These are phyloP conservation scores for Eolophus roseicapilla DNA, from an alignment of 2,113 vertebrate species.

Conservation along the genomic window DNA sequence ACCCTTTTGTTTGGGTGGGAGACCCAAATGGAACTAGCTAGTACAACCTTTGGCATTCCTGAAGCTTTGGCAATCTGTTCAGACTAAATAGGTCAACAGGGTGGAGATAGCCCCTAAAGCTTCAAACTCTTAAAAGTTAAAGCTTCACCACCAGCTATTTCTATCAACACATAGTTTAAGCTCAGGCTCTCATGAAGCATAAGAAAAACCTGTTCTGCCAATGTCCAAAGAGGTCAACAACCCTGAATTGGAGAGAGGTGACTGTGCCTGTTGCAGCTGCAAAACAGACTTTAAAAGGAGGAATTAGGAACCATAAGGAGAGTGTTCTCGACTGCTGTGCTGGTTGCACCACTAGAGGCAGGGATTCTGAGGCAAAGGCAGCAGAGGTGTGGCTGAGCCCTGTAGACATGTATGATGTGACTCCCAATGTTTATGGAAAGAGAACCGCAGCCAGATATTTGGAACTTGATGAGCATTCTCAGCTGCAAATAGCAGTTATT, in stretches of 20 bases:
- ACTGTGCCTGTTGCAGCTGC: neutral
- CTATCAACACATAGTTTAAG: neutral
- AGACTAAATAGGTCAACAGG: constrained; percentile 31
- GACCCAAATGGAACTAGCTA: constrained; percentile 7
- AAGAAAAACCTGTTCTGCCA: neutral
- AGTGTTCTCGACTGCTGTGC: neutral
- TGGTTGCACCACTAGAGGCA: constrained; percentile 12
- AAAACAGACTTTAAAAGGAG: neutral
- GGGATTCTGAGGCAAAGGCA: neutral
- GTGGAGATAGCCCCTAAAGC: neutral
- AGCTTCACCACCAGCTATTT: neutral
- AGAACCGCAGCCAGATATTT: constrained; percentile 3
- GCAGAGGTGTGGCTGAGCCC: constrained; percentile 28
- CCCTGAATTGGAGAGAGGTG: neutral
- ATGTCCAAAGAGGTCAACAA: neutral
- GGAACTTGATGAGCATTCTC: constrained; percentile 33
- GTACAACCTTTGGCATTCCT: neutral
- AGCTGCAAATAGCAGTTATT: constrained; percentile 33
- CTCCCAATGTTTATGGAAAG: constrained; percentile 59
- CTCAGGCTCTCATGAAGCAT: neutral
- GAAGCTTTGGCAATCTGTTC: constrained; percentile 29
- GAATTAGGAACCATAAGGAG: neutral
- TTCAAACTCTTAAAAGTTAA: constrained; percentile 43
- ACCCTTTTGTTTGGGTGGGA: constrained; percentile 41
- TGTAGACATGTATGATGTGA: constrained; percentile 30